Conservation (phyloP, 2,113 vertebrate species). For the Nicator chloris region DNA sequence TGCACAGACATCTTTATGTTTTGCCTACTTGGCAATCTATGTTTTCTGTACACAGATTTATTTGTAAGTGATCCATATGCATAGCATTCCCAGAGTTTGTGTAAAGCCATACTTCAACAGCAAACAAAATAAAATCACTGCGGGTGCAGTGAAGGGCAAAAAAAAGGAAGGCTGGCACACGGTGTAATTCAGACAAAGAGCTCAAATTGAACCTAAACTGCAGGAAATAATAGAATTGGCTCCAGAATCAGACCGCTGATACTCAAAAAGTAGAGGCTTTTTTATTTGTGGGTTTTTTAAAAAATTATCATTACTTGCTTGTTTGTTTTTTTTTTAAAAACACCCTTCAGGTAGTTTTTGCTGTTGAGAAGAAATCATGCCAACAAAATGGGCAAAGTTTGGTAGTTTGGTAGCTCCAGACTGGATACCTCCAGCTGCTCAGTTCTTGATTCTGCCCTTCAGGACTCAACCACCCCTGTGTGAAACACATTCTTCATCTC, state of each 20-base stretch:
- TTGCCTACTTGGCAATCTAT: conserved; percentile 44
- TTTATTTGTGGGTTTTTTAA: background rate
- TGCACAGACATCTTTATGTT: conserved; percentile 29
- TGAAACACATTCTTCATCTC: background rate
- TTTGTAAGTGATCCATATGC: conserved; percentile 37
- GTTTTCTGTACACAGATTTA: conserved; percentile 47
- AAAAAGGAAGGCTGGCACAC: background rate
- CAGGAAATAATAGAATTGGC: background rate
- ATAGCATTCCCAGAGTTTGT: background rate
- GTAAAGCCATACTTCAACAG: background rate
- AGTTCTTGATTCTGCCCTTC: background rate
- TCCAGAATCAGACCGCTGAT: background rate
- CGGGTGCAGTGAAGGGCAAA: background rate
- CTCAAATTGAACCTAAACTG: background rate
- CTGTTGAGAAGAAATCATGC: background rate
- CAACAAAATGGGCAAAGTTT: accelerated
- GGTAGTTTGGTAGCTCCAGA: background rate
- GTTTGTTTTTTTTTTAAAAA: too few species aligned
- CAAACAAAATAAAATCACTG: background rate
- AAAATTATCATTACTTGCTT: background rate
- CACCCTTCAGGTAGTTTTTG: accelerated
- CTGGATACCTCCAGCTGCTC: background rate
- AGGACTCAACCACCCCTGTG: background rate
- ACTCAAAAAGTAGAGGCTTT: background rate
- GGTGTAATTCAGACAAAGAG: background rate